Percentiles rank a stretch among this genome's conserved stretches.
Evolutionary conservation across 2,888 invertebrate species (phyloP).

Genomic region (Ochropleura plecta): DNA sequence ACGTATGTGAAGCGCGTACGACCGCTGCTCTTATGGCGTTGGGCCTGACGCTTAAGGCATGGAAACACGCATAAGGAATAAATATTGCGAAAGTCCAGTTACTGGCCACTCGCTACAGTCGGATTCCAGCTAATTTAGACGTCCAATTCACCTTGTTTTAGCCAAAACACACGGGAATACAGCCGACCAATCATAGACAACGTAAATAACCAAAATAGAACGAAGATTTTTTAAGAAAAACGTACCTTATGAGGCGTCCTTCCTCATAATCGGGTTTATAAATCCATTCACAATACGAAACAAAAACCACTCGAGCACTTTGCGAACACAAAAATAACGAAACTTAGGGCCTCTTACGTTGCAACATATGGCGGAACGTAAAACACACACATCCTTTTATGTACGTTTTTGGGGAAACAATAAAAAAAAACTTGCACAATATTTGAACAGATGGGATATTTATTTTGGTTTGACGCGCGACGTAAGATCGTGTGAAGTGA

Average conservation of each 20-base stretch:
- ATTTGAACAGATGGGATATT: constrained; percentile 88
- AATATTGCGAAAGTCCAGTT: constrained; percentile 90
- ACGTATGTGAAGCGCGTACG: constrained; percentile 76
- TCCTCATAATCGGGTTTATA: constrained; percentile 86
- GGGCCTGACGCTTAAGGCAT: constrained; percentile 84
- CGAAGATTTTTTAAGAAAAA: constrained; percentile 68
- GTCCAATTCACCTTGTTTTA: constrained; percentile 61
- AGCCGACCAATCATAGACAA: constrained; percentile 54
- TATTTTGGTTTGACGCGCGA: constrained; percentile 87
- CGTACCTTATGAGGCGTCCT: constrained; percentile 80
- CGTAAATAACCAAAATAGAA: constrained; percentile 69
- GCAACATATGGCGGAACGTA: constrained; percentile 68
- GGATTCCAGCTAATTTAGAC: constrained; percentile 66
- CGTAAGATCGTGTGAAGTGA: constrained; percentile 65
- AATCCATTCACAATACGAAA: constrained; percentile 87
- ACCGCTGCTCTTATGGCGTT: constrained; percentile 78
- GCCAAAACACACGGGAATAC: constrained; percentile 61
- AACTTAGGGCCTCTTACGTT: constrained; percentile 72
- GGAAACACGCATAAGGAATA: constrained; percentile 86
- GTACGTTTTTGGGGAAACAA: constrained; percentile 78
- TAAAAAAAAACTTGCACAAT: constrained; percentile 87
- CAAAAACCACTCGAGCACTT: constrained; percentile 86
- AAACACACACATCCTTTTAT: constrained; percentile 79
- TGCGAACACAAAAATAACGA: constrained; percentile 82
- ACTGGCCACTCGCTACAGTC: constrained; percentile 71